Conservation (phyloP, 2,888 invertebrate species). For the Rhogogaster chlorosoma region DNA sequence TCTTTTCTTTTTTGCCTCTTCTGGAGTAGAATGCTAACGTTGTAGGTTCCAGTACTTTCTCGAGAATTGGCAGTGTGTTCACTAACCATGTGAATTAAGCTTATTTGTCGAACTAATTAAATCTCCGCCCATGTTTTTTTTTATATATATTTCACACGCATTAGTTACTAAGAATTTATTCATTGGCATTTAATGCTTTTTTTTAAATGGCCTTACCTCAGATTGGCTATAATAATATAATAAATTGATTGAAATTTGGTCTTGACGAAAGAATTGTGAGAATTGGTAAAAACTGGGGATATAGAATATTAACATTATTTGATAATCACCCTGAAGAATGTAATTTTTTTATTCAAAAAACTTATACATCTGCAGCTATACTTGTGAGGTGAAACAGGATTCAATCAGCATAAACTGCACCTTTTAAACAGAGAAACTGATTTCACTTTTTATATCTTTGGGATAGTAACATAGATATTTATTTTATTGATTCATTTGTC, state of each 20-base stretch:
- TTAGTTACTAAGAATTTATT: conserved; percentile 6
- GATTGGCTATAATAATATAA: background rate
- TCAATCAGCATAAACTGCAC: background rate
- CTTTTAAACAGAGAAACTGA: background rate
- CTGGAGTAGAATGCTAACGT: conserved; percentile 75
- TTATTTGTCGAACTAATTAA: conserved; percentile 10
- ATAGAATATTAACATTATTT: background rate
- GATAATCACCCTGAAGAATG: background rate
- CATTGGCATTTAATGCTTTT: conserved; percentile 28
- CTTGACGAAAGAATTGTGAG: background rate
- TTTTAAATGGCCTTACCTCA: background rate
- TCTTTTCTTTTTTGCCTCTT: conserved; percentile 79
- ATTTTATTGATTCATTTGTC: conserved; percentile 43
- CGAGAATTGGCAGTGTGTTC: background rate
- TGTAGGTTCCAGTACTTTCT: background rate
- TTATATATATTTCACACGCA: background rate
- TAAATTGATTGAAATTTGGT: background rate
- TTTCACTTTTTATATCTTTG: background rate
- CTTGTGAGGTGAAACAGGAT: background rate
- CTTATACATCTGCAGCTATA: background rate
- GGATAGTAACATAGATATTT: conserved; percentile 37
- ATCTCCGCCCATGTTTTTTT: conserved; percentile 36
- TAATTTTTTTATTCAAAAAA: background rate
- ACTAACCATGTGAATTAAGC: background rate
- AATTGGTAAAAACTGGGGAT: background rate